Base-by-base conservation (phyloP, 2,113 vertebrate genomes). In the Oreocharis arfaki region DNA sequence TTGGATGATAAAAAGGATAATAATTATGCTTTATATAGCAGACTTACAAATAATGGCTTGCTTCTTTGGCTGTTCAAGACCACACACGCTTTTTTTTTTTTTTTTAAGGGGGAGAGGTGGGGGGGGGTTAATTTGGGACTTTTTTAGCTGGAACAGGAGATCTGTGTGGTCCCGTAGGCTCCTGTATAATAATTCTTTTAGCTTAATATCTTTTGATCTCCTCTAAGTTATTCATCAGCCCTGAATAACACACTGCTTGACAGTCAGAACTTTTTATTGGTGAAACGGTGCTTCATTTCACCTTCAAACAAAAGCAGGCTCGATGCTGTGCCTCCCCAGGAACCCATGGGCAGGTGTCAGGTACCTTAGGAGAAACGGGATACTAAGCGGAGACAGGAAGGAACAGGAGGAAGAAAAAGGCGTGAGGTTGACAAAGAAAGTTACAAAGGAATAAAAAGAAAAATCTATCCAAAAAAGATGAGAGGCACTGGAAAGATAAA, bases 171-270 rank as follows among this genome's bases (percentile, higher is more conserved):
- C 98, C 97, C 91, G 97, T 96, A 95, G 97, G 95, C 98, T 98
- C 96, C 95, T 96, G 97, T 98, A 95, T 97, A 97, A 98, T 98
- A 98, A 98, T 98, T 98, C 98, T 96, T 96, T 17, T 84, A 96
- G 97, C 96, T 98, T 97, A 98, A 98, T 98, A 98, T 98, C 98
- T 98, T 98, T 98, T 98, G 98, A 98, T 98, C 98, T 98, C 96
- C 92, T 96, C 91, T 90, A 97, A 98, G 97, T 98, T 98, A 97
- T 97, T 98, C 97, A 98, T 97, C 97, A 98, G 97, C 95, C 96
- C 96, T 96, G 96, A 97, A 96, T 95, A 97, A 97, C 97, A 95
- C 93, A 65, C 76, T 84, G 90, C 96, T 97, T 98, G 97, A 98
- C 96, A 98, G 97, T 97, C 96, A 97, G 95, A 89, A 84, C 84